Evolutionary conservation across 2,888 invertebrate species (phyloP), one percentile per base, ranked within the genome.

Genomic region (Muscina levida): DNA sequence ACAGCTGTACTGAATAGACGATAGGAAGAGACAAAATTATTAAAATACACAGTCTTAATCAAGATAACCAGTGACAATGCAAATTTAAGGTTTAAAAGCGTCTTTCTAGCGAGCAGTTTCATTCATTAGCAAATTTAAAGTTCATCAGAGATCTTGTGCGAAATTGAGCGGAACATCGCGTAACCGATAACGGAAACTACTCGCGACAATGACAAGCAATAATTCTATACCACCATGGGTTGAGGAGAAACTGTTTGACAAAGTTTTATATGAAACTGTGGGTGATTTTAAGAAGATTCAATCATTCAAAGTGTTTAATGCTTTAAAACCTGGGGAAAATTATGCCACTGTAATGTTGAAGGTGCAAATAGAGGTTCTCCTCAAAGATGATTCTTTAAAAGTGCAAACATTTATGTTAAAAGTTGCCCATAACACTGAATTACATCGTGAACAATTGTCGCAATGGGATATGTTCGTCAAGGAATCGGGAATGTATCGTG

Each of bases 301-400:
- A 15, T 79, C 76, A 5, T 87, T 88, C 72, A 70, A 78, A 15
- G 75, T 82, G 0, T 76, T 65, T 1, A 79, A 85, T 5, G 86
- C 87, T 2, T 80, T 87, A 70, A 80, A 62, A 0, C 72, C 85
- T 1, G 88, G 86, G 0, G 89, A 89, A 73, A 89, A 89, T 70
- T 89, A 86, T 77, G 84, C 86, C n/a, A 87, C 88, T 0, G 48
- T 86, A 0, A 86, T 89, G 83, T 73, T 89, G 5, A 86, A 85
- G 26, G 73, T 86, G 1, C 82, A 86, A 76, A 65, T 86, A 10
- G 62, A 22, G 22, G 42, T 42, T 37, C 4, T 11, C 1, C 79
- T 79, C 4, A 1, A 71, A 17, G 72, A 72, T 72, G 73, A 67
- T 5, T 48, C 48, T n/a, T 62, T 13, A 10, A 70, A 22, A 26